Conservation (phyloP, 2,888 invertebrate genomes). For the Synergus japonicus region DNA sequence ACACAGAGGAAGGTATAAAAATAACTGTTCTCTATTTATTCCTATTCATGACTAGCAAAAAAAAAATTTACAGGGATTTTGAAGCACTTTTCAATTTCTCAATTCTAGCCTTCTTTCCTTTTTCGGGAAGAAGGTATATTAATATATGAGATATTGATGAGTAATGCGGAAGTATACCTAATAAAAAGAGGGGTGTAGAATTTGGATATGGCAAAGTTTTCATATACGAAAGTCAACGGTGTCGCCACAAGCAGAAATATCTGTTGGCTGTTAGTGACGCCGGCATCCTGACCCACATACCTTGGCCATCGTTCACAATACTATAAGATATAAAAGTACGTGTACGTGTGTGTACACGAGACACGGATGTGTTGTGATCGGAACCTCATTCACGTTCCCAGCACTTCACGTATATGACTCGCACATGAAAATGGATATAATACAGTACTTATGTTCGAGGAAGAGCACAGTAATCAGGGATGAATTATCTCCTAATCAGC, state of each 20-base stretch:
- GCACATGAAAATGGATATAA: constrained; percentile 9
- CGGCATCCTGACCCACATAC: constrained; percentile 75
- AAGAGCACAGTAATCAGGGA: constrained; percentile 27
- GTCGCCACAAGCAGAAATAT: constrained; percentile 60
- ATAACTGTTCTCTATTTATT: too few relatives aligned
- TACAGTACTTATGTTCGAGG: constrained; percentile 14
- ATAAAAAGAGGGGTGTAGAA: constrained; percentile 46
- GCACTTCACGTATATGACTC: constrained; percentile 50
- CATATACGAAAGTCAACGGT: constrained; percentile 54
- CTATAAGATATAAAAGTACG: constrained; percentile 28
- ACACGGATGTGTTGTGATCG: constrained; percentile 52
- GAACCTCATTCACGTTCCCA: constrained; percentile 57
- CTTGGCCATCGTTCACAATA: constrained; percentile 62
- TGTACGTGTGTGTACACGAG: constrained; percentile 37
- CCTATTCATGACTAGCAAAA: too few relatives aligned
- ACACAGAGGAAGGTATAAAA: too few relatives aligned
- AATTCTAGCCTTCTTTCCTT: neutral
- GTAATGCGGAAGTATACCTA: neutral
- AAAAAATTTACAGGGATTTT: too few relatives aligned
- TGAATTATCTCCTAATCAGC: constrained; percentile 31
- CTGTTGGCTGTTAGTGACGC: constrained; percentile 66
- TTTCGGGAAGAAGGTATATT: neutral
- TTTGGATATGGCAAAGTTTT: constrained; percentile 57
- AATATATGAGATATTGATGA: neutral
- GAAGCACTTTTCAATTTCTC: neutral